phyloP scores from a whole-genome alignment of 2,888 invertebrate genomes.

The Carcina quercana region DNA sequence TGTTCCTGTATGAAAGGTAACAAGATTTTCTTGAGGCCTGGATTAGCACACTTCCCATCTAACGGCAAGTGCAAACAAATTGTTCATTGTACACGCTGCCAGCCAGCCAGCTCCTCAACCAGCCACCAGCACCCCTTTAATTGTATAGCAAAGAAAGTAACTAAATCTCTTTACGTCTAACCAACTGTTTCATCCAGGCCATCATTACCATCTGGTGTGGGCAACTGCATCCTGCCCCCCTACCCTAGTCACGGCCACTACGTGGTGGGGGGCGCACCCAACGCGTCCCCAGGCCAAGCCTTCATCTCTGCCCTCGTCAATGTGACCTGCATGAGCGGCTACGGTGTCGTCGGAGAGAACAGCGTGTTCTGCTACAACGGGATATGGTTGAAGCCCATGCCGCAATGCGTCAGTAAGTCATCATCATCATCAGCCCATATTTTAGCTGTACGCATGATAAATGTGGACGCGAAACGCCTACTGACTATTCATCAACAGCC shows the following conservation, averaged over 20 bases:
- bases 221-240: constrained; percentile 36
- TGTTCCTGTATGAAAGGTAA: too few relatives aligned
- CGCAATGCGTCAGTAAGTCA: constrained; percentile 34
- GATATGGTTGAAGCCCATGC: constrained; percentile 24
- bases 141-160: too few relatives aligned
- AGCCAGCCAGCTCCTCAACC: too few relatives aligned
- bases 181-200: constrained; percentile 18
- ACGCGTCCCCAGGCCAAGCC: constrained; percentile 30
- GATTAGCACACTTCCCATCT: too few relatives aligned
- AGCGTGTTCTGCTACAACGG: constrained; percentile 34
- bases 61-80: too few relatives aligned
- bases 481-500: too few relatives aligned
- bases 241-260: constrained; percentile 39
- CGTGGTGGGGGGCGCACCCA: constrained; percentile 24
- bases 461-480: too few relatives aligned
- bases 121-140: too few relatives aligned
- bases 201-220: constrained; percentile 16
- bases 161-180: neutral
- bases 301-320: constrained; percentile 28
- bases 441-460: too few relatives aligned
- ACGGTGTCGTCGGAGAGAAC: constrained; percentile 23
- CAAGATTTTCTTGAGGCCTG: too few relatives aligned
- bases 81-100: too few relatives aligned
- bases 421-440: too few relatives aligned
- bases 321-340: constrained; percentile 37